A percentile compares a stretch with the other conserved stretches of the same genome.
Evolutionary conservation across 2,888 invertebrate genomes (phyloP).

Genomic region (Cecidostiba fungosa): DNA sequence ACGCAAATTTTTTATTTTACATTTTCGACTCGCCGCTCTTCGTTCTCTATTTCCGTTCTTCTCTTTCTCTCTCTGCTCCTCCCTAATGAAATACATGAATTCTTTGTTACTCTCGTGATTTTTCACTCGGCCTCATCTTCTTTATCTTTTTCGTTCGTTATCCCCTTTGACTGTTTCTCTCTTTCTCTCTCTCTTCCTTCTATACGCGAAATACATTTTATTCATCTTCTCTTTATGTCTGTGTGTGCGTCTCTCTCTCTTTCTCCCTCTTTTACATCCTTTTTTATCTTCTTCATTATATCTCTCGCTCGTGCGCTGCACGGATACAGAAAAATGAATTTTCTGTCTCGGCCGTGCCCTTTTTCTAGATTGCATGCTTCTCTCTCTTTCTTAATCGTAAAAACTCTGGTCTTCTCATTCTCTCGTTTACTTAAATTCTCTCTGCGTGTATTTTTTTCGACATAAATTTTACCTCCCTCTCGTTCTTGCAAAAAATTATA

Average conservation of each 20-base stretch:
- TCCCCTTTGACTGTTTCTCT: neutral
- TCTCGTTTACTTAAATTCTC: slow-evolving; percentile 27
- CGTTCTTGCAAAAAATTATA: slow-evolving; percentile 9
- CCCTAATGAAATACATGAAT: slow-evolving; percentile 33
- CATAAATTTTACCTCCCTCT: slow-evolving; percentile 35
- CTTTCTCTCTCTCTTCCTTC: neutral
- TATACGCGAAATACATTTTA: slow-evolving; percentile 16
- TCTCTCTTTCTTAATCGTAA: slow-evolving; percentile 27
- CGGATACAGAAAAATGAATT: slow-evolving; percentile 48
- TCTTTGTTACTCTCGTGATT: slow-evolving; percentile 48
- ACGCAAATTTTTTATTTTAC: slow-evolving; percentile 1
- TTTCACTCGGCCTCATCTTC: slow-evolving; percentile 30
- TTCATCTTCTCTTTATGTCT: neutral
- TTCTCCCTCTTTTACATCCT: slow-evolving; percentile 8
- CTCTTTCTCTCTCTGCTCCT: neutral
- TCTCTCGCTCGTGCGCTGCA: neutral
- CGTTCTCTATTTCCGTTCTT: neutral
- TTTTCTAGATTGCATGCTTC: slow-evolving; percentile 9
- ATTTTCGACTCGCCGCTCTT: slow-evolving; percentile 5
- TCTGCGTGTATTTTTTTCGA: slow-evolving; percentile 36
- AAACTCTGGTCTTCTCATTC: neutral
- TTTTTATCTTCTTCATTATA: slow-evolving; percentile 54
- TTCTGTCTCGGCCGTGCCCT: slow-evolving; percentile 32
- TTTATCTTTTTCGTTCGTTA: slow-evolving; percentile 34
- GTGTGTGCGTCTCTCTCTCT: neutral